Percentiles rank a stretch among this genome's conserved stretches.
phyloP scores from a whole-genome alignment of 2,797 vertebrate species.

The Pipistrellus pygmaeus region DNA sequence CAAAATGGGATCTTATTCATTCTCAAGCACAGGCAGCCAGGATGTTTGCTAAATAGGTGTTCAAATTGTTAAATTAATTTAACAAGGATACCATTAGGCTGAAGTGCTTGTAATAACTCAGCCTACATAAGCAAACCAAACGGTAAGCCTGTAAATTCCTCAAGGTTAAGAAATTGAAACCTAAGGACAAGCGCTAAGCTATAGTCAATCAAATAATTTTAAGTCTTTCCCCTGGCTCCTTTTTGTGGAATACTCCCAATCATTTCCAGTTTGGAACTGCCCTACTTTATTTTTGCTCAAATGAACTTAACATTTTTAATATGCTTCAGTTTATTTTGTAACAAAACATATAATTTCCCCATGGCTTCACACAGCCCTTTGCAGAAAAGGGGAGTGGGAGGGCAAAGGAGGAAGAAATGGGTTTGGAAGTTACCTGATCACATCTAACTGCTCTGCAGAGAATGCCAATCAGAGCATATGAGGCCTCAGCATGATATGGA shows the following conservation, averaged over 20 bases:
- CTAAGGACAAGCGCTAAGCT: background rate
- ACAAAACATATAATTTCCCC: background rate
- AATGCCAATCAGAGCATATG: background rate
- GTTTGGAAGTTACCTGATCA: background rate
- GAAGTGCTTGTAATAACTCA: background rate
- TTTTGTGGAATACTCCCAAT: background rate
- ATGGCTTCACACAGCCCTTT: background rate
- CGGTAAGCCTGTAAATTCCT: background rate
- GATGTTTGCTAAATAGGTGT: background rate
- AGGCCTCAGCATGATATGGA: background rate
- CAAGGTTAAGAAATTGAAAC: slow-evolving; percentile 5
- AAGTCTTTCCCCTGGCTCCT: background rate
- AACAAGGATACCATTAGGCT: background rate
- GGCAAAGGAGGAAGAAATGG: background rate
- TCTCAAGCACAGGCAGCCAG: background rate
- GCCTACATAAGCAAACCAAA: background rate
- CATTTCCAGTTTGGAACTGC: background rate
- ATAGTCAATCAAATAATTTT: background rate
- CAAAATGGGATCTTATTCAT: background rate
- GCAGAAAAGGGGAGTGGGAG: background rate
- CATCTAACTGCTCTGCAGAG: background rate
- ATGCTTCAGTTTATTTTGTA: background rate
- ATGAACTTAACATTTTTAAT: background rate
- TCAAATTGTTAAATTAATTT: background rate
- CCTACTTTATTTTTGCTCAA: background rate